Evolutionary conservation across 2,888 invertebrate species (phyloP), one percentile per base, ranked within the genome.

Genomic region (Cepaea hortensis): DNA sequence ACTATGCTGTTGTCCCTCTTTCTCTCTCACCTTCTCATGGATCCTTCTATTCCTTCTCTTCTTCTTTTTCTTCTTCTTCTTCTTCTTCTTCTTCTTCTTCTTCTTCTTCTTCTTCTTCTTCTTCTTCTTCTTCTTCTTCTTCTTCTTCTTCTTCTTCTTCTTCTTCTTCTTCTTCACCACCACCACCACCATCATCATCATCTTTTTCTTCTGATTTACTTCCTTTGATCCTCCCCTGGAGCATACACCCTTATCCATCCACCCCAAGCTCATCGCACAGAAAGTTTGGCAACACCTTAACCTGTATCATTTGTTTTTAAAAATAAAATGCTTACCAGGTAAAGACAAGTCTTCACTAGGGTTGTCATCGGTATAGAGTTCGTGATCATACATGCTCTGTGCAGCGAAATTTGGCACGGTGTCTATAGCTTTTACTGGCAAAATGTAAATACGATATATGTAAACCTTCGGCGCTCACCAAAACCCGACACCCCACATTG

Each of bases 51-150:
- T 55, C 55, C 11, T 55, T 11, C 11, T 23, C 86, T 76, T 75
- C 84, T 75, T 48, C 84, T 81, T 50, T 85, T 83, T 77, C 87
- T 87, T 68, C 87, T 84, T 77, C 87, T 84, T 77, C 84, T 79
- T 72, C 86, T 72, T 72, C 86, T 84, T 23, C 86, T 80, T 23
- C 86, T 79, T 20, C 23, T 81, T 65, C 48, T 70, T 50, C 20
- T 23, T 20, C 35, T n/a, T 46, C 20, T 77, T 55, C 11, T 85
- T 75, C 20, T 76, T 48, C 18, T 85, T 75, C 18, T 65, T 76
- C 48, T 68, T 75, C 18, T 62, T 61, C 18, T 55, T 20, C 55
- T n/a, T 68, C 48, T 48, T 48, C 68, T 55, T 68, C 68, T 68
- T 68, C 68, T 68, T 68, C 20, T 68, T 68, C 68, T 68, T 68